Conservation (phyloP, 64 coral and sea anemone species). For the Porites lutea region DNA sequence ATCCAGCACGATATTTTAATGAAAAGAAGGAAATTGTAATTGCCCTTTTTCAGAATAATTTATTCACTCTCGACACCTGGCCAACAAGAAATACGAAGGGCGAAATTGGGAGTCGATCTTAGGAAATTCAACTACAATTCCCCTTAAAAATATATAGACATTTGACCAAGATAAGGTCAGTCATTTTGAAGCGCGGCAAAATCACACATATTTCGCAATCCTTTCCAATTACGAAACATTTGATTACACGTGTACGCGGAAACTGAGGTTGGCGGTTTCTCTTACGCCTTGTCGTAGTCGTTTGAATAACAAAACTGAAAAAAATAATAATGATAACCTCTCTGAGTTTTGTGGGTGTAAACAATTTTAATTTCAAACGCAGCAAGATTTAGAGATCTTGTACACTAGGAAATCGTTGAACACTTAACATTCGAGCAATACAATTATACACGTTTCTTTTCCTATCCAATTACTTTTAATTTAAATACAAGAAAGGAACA, state of each 20-base stretch:
- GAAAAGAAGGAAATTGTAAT: too few species aligned
- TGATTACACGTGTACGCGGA: too few species aligned
- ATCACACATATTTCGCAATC: background rate
- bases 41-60: too few species aligned
- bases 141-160: too few species aligned
- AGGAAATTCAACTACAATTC: too few species aligned
- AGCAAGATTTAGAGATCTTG: background rate
- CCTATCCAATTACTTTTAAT: background rate
- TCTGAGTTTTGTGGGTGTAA: background rate
- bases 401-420: background rate
- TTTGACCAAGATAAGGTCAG: too few species aligned
- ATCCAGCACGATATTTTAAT: too few species aligned
- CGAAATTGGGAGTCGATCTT: too few species aligned
- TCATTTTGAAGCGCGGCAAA: too few species aligned
- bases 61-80: too few species aligned
- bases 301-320: background rate
- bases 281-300: background rate
- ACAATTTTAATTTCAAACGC: background rate
- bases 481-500: background rate
- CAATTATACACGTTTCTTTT: background rate
- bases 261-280: too few species aligned
- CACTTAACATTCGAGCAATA: background rate
- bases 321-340: background rate
- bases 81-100: too few species aligned
- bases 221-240: background rate